Evolutionary conservation across 2,888 invertebrate species (phyloP).

Genomic region (Drosophila putrida): DNA sequence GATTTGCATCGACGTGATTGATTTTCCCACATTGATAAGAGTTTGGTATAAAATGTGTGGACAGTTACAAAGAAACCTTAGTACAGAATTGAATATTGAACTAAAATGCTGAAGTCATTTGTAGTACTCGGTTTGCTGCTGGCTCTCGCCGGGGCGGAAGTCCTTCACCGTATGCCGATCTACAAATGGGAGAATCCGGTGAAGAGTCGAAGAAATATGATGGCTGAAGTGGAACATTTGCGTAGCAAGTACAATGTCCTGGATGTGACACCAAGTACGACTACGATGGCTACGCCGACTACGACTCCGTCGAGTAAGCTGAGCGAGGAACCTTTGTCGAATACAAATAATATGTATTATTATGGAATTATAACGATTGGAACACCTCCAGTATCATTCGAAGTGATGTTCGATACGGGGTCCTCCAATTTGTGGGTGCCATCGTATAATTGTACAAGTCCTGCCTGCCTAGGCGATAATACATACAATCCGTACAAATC

Average conservation of each 20-base stretch:
- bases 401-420: conserved; percentile 95
- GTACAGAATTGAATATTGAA: conserved; percentile 18
- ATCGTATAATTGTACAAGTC: conserved; percentile 86
- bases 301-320: neutral
- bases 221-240: conserved; percentile 45
- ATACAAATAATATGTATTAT: conserved; percentile 61
- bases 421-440: conserved; percentile 88
- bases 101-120: conserved; percentile 36
- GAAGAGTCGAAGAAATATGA: conserved; percentile 43
- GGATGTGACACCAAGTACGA: too few species aligned
- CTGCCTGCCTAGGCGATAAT: conserved; percentile 96
- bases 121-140: conserved; percentile 24
- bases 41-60: conserved; percentile 36
- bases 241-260: conserved; percentile 53
- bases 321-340: conserved; percentile 47
- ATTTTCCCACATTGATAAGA: conserved; percentile 36
- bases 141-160: conserved; percentile 10
- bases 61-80: conserved; percentile 15
- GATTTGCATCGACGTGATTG: conserved; percentile 49
- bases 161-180: conserved; percentile 41
- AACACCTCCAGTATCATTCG: conserved; percentile 94
- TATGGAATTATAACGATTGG: conserved; percentile 91
- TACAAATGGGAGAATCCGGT: conserved; percentile 34
- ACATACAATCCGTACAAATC: conserved; percentile 95
- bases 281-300: neutral